Conservation (phyloP, 2,113 vertebrate species). For the Calypte anna region DNA sequence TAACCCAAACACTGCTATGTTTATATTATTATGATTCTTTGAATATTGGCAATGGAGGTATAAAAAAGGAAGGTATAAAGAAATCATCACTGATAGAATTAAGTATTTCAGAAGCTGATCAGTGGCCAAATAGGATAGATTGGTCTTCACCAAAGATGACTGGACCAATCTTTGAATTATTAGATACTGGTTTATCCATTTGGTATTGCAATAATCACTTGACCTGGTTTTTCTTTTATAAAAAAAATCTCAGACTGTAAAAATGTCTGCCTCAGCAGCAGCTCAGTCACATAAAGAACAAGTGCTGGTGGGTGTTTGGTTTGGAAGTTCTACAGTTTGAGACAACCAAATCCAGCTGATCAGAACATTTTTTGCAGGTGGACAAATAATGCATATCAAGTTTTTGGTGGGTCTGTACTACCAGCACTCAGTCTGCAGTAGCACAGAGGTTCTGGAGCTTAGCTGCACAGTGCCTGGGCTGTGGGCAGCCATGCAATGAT, state of each 20-base stretch:
- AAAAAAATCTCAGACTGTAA: not conserved
- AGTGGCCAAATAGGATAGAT: not conserved
- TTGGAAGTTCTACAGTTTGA: not conserved
- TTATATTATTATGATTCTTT: too few relatives aligned
- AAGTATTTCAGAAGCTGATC: not conserved
- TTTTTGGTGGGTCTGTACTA: not conserved
- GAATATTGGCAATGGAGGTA: rapidly evolving
- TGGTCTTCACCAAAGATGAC: not conserved
- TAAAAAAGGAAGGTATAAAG: not conserved
- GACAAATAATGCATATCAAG: not conserved
- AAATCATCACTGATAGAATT: not conserved
- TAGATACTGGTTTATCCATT: not conserved
- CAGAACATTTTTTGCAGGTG: not conserved
- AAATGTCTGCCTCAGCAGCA: not conserved
- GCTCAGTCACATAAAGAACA: not conserved
- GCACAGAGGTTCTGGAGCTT: not conserved
- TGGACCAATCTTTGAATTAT: not conserved
- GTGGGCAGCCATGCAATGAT: rapidly evolving
- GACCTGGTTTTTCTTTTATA: rapidly evolving
- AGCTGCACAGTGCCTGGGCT: not conserved
- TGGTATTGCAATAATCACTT: not conserved
- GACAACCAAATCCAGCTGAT: not conserved
- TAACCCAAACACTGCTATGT: too few relatives aligned
- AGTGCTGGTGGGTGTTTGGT: not conserved
- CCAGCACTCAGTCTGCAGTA: not conserved